Evolutionary conservation across 2,888 invertebrate species (phyloP), one percentile per base, ranked within the genome.

Genomic region (Nomada lathburiana): DNA sequence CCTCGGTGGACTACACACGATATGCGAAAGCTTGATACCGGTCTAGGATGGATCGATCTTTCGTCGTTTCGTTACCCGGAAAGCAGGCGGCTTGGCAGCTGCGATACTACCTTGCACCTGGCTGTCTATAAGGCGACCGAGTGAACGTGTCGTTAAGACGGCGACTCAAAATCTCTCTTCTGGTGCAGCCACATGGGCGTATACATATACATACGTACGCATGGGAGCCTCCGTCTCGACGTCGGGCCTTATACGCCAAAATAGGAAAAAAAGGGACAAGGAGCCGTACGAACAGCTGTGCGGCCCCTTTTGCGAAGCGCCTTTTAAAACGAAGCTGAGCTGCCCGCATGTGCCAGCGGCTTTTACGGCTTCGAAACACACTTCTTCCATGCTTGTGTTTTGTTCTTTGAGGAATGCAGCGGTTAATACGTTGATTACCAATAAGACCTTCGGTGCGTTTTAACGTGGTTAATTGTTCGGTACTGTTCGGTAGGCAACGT

Each of bases 231-330:
- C 53, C 53, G 69, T 70, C 83, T 82, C 73, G 74, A 69, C 80
- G 82, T 76, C 88, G 72, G 72, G 67, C 88, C 87, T 86, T 87
- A 87, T 87, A 87, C 75, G 86, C 84, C 68, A 76, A 84, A 84
- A 84, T 78, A 84, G 69, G 47, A 42, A 20, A 64, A 55, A 73
- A 11, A 73, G 29, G 44, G 64, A 50, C 36, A 60, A 50, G 47
- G 52, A 57, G 81, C 50, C 77, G 59, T 65, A 70, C 73, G 85
- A 88, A 88, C 88, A 88, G 88, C 88, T 88, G 88, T 87, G 88
- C 88, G 88, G 88, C 62, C 82, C 86, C 88, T 86, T 88, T 88
- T 83, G 80, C 88, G 83, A 83, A 78, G 71, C 62, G 86, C 80
- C 87, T 86, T 87, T 87, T 87, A 87, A 88, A 87, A 87, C 84